Percentiles rank a stretch among this genome's conserved stretches.
Evolutionary conservation across 1,140 invertebrate species (phyloP).

Genomic region (Drosophila paulistorum): DNA sequence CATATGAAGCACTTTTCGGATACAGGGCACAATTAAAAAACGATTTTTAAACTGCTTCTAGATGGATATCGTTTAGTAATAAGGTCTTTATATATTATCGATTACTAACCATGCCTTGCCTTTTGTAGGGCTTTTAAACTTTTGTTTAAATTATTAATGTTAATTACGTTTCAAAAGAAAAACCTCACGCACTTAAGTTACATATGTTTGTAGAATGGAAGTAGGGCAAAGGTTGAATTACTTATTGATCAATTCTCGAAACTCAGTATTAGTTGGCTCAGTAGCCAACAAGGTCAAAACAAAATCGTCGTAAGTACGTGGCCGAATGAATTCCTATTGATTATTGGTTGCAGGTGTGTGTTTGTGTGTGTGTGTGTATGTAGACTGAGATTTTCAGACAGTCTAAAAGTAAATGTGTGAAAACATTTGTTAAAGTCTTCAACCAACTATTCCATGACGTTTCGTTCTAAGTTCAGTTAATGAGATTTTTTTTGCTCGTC

Average conservation of each 20-base stretch:
- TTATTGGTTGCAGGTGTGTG: neutral
- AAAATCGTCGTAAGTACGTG: neutral
- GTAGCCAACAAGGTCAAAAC: neutral
- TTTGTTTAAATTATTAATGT: conserved; percentile 6
- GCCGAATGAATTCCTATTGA: conserved; percentile 1
- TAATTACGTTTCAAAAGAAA: neutral
- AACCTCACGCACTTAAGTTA: neutral
- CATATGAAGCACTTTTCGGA: too few relatives aligned
- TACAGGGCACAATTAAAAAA: too few relatives aligned
- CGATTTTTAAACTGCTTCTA: too few relatives aligned
- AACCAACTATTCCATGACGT: neutral
- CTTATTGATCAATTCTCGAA: conserved; percentile 8
- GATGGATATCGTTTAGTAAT: too few relatives aligned
- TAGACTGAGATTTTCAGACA: neutral
- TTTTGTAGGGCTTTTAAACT: neutral
- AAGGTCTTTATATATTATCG: too few relatives aligned
- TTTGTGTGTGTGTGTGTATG: too few relatives aligned
- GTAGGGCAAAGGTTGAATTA: neutral
- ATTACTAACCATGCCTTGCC: too few relatives aligned
- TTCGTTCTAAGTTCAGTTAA: neutral
- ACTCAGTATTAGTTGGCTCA: neutral
- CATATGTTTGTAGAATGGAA: neutral
- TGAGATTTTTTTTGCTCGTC: conserved; percentile 2
- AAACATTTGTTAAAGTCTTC: neutral
- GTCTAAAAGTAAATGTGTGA: too few relatives aligned